Base-by-base conservation (phyloP, 2,888 invertebrate genomes). In the Seira musarum region DNA sequence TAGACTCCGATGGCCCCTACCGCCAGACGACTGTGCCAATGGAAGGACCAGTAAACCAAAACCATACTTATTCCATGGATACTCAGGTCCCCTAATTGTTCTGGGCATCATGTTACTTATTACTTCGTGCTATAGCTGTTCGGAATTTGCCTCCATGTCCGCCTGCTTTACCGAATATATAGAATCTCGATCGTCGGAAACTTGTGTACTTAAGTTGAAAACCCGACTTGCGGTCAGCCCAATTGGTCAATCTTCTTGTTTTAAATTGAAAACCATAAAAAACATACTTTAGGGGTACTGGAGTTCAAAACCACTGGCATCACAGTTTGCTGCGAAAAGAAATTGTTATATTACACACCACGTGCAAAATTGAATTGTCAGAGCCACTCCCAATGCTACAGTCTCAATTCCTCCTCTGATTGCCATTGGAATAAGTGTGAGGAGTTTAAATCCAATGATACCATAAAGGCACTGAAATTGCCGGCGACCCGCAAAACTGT, bases 291-390 rank as follows among this genome's bases (percentile, higher is more conserved):
- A 0, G 75, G 75, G 1, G 75, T 75, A 15, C 24, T 80, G 1
- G 57, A 30, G 19, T n/a, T 80, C 8, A 8, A 40, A 3, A 80
- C 80, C 1, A 5, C 5, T 3, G 17, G 60, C 2, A 60, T 75
- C 0, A 25, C 71, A 2, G 24, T 80, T 1, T 2, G 19, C 1
- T 80, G 75, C n/a, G n/a, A 60, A 3, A 80, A 80, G 53, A 6
- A 66, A 49, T 22, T 75, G 6, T n/a, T 80, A 15, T 80, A 80
- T 30, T 75, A 61, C 57, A 24, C 71, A 0, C 80, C 80, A 46
- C 35, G 19, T 25, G 15, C 71, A 8, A 24, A 40, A 15, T 10
- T 53, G 0, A 80, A 24, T 13, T 80, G 80, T 25, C 63, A 75
- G n/a, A 24, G 22, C n/a, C 30, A 46, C 19, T 13, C 22, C 0